phyloP scores from a whole-genome alignment of 2,113 vertebrate species.

The Onychorhynchus coronatus region DNA sequence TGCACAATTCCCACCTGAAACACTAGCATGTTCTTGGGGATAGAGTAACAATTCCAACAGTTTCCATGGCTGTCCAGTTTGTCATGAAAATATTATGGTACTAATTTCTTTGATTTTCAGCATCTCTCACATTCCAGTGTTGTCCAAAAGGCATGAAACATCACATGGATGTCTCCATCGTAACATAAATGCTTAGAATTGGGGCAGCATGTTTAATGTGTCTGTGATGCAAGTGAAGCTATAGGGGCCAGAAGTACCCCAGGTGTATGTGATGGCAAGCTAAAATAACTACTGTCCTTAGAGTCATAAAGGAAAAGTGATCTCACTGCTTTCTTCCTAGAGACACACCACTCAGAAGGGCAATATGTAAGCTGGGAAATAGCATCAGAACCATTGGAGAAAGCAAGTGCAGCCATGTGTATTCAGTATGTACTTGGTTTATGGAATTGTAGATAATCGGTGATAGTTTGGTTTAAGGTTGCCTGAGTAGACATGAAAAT shows the following conservation, averaged over 20 bases:
- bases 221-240: background rate
- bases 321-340: background rate
- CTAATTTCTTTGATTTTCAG: background rate
- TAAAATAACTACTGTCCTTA: background rate
- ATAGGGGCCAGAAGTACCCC: background rate
- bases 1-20: background rate
- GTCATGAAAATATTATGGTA: background rate
- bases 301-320: background rate
- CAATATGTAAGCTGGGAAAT: background rate
- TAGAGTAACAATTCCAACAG: background rate
- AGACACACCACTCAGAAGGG: background rate
- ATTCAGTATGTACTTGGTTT: background rate
- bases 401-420: background rate
- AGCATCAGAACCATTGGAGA: background rate
- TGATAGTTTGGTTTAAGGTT: background rate
- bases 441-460: background rate
- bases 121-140: background rate
- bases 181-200: background rate
- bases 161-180: background rate
- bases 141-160: background rate
- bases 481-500: background rate
- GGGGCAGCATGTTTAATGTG: background rate
- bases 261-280: background rate
- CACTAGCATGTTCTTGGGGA: background rate
- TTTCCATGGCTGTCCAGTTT: background rate